These are phyloP conservation scores for Bombus cullumanus DNA, from an alignment of 1,140 invertebrate species.

Conservation along the genomic window DNA sequence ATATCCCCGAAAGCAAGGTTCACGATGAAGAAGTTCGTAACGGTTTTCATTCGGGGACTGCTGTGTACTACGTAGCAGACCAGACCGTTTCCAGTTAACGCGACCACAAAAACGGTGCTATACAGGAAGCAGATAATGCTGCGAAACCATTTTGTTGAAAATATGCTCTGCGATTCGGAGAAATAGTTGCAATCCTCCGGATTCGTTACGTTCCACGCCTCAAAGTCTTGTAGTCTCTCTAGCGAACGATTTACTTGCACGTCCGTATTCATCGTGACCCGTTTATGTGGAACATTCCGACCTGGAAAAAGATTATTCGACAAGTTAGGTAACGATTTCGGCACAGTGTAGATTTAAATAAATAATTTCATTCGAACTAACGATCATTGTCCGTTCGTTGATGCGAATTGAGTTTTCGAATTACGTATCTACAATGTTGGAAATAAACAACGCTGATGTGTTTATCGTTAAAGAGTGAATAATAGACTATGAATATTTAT, in stretches of 20 bases:
- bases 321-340: neutral
- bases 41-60: slow-evolving; percentile 91
- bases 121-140: slow-evolving; percentile 89
- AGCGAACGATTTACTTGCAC: neutral
- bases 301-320: neutral
- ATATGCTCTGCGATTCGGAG: slow-evolving; percentile 33
- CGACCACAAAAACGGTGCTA: slow-evolving; percentile 88
- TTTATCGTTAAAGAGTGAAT: neutral
- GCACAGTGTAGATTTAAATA: neutral
- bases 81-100: slow-evolving; percentile 90
- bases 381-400: neutral
- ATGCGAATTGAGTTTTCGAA: neutral
- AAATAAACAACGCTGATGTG: too few relatives aligned
- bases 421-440: neutral
- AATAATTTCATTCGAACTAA: neutral
- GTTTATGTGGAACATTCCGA: neutral
- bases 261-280: slow-evolving; percentile 19
- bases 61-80: slow-evolving; percentile 92
- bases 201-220: slow-evolving; percentile 3
- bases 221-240: neutral
- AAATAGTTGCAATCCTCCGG: slow-evolving; percentile 53
- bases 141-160: slow-evolving; percentile 83
- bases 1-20: slow-evolving; percentile 94
- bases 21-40: slow-evolving; percentile 94
- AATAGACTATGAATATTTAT: too few relatives aligned